Evolutionary conservation across 35 echinoderm and acorn worm species (phyloP), one percentile per base, ranked within the genome.

Genomic region (Apostichopus japonicus): DNA sequence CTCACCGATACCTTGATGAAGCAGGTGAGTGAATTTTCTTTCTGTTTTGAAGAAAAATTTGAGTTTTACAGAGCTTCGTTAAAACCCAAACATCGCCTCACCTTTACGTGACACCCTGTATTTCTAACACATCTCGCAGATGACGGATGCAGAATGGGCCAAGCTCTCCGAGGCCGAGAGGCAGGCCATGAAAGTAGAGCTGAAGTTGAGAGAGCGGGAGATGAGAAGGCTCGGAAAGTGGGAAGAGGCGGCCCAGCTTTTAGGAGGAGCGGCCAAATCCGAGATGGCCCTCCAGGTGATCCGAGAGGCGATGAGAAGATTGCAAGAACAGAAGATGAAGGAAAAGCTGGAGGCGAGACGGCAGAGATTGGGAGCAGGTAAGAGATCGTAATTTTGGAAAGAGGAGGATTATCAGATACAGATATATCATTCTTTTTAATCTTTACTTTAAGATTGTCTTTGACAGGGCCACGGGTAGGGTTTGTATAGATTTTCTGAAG

Each of bases 191-290:
- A 72, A 96, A 56, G 83, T 94, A 54, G 93, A 98, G 24, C 88
- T 92, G 78, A 98, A 90, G 55, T 79, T 98, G n/a, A 93, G 93
- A 44, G 96, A 98, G 87, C 77, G 96, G 65, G 92, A 93, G 54
- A 76, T 94, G 15, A 94, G 96, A 65, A 90, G 93, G 56, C 86
- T 96, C 22, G 96, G 96, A 16, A 98, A 94, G 77, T 84, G 95
- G 89, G 96, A 96, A 77, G 92, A 98, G 91, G 92, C 91, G 9
- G 67, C 89, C 5, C 23, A 55, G 5, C 91, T 98, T 8, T 62
- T 98, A 23, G 94, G 94, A 87, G 94, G 86, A 55, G 87, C 92
- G 70, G 83, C 79, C 17, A 98, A 96, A 91, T 62, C 55, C 23
- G 86, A 87, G 56, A 87, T 87, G 10, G 86, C 86, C 54, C 56